Evolutionary conservation across 2,888 invertebrate species (phyloP), one percentile per base, ranked within the genome.

Genomic region (Thymelicus sylvestris): DNA sequence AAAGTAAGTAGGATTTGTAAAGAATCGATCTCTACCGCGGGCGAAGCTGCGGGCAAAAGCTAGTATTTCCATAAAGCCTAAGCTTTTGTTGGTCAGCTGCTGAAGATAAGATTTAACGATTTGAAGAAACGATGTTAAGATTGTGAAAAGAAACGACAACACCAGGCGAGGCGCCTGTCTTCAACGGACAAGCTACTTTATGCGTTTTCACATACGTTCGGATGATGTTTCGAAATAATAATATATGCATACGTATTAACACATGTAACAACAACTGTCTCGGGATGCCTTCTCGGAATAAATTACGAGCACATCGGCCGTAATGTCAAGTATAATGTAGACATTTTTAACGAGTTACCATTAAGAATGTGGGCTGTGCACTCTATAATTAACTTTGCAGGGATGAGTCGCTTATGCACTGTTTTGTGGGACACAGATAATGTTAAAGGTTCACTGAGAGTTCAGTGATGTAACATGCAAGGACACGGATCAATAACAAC

Each of bases 381-480:
- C 74, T 75, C 77, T 74, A 78, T 82, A 81, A 82, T 81, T 80
- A 80, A 74, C 80, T 78, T 78, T 72, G 77, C 80, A 80, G 80
- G 74, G 74, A 76, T 74, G 77, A 72, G 75, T 72, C 72, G 78
- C 76, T 83, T 80, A 83, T 80, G 77, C 78, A 77, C 75, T 77
- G 77, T 79, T 77, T 79, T 82, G 82, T 83, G 74, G 67, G 69
- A 71, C 39, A 19, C 24, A 10, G 13, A 50, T 52, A 52, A 10
- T 65, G 39, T 31, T 41, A 66, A 15, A 57, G 39, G 38, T n/a
- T 48, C 0, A 15, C 12, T 31, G 31, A 6, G 19, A 47, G 52
- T 7, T 12, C 44, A 44, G 44, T 44, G 44, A 10, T 44, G 44
- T 44, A 44, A 44, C 44, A 4, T 10, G 3, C 8, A 12, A 10